phyloP scores from a whole-genome alignment of 1,140 invertebrate species.

The Eulimnadia texana region DNA sequence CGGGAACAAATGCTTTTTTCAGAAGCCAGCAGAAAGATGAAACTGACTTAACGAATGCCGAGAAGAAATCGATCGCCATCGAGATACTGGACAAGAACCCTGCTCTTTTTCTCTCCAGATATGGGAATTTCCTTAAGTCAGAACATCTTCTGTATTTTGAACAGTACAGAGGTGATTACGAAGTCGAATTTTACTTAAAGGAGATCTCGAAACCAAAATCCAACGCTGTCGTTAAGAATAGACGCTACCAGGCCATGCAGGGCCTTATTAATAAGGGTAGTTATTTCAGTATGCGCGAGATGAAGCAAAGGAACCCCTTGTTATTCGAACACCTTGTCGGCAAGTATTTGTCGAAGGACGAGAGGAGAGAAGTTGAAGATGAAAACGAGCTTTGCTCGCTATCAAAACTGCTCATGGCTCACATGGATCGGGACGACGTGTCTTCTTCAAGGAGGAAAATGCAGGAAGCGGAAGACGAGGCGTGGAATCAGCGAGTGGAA shows the following conservation, averaged over 20 bases:
- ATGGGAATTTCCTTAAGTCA: slow-evolving; percentile 51
- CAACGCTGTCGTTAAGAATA: slow-evolving; percentile 51
- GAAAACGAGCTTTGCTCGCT: slow-evolving; percentile 21
- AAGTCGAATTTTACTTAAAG: slow-evolving; percentile 40
- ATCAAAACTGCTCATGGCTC: slow-evolving; percentile 32
- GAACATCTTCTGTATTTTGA: slow-evolving; percentile 52
- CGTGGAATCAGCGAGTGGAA: slow-evolving; percentile 35
- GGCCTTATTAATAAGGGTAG: slow-evolving; percentile 48
- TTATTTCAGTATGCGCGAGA: slow-evolving; percentile 82
- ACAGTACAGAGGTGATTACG: slow-evolving; percentile 33
- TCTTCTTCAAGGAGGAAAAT: slow-evolving; percentile 35
- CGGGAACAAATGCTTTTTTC: slow-evolving; percentile 30
- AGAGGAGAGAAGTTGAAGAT: slow-evolving; percentile 37
- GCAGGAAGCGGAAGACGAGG: slow-evolving; percentile 44
- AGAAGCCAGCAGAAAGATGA: slow-evolving; percentile 65
- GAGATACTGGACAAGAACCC: slow-evolving; percentile 48
- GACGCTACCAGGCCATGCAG: slow-evolving; percentile 66
- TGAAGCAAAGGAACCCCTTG: slow-evolving; percentile 79
- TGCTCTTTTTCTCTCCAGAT: slow-evolving; percentile 52
- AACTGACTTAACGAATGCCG: slow-evolving; percentile 44
- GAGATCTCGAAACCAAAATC: slow-evolving; percentile 21
- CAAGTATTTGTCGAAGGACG: slow-evolving; percentile 59
- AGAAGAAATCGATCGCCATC: slow-evolving; percentile 52
- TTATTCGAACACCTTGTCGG: slow-evolving; percentile 78
- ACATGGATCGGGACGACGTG: slow-evolving; percentile 40